A percentile compares a stretch with the other conserved stretches of the same genome.
These are phyloP conservation scores for Pteria penguin DNA, from an alignment of 2,888 invertebrate species.

Conservation along the genomic window DNA sequence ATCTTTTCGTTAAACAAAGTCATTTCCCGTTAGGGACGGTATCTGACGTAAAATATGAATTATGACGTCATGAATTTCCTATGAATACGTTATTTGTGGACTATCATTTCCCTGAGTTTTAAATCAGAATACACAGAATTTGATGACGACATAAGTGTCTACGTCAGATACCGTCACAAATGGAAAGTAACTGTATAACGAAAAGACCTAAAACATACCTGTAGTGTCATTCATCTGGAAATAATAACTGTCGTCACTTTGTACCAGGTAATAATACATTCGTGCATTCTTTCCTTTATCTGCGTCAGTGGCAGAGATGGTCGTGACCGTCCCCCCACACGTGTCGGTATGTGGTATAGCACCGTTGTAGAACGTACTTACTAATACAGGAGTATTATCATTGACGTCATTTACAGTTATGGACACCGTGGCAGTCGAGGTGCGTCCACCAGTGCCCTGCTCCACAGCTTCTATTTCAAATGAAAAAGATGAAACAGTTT, in stretches of 20 bases:
- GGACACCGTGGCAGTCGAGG: background rate
- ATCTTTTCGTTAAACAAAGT: too few species aligned
- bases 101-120: too few species aligned
- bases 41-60: too few species aligned
- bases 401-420: background rate
- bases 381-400: background rate
- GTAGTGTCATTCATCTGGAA: background rate
- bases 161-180: too few species aligned
- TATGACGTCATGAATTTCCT: too few species aligned
- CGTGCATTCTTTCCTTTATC: background rate
- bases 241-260: background rate
- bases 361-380: background rate
- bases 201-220: too few species aligned
- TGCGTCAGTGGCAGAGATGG: background rate
- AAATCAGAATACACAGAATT: too few species aligned
- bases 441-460: background rate
- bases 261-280: background rate
- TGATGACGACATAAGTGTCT: too few species aligned
- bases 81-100: too few species aligned
- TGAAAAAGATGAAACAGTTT: background rate
- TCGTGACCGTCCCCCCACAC: background rate
- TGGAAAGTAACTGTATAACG: too few species aligned
- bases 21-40: too few species aligned
- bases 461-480: background rate
- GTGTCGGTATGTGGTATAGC: background rate